Conservation (phyloP, 2,888 invertebrate genomes). For the Drosophila paranaensis region DNA sequence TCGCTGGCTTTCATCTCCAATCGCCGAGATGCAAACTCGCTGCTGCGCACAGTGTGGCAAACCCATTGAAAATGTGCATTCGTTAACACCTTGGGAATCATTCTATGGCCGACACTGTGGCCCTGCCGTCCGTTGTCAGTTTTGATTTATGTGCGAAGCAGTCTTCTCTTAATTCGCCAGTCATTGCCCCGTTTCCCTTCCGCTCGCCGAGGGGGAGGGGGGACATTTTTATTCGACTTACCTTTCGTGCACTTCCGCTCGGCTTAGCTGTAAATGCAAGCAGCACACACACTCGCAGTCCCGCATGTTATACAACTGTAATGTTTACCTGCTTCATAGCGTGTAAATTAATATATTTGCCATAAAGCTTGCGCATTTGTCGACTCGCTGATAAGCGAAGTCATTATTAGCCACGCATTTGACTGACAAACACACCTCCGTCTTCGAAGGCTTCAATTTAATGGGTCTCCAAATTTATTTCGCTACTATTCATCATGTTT, state of each 20-base stretch:
- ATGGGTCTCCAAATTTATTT: constrained; percentile 25
- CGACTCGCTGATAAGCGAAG: constrained; percentile 11
- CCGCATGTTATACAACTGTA: constrained; percentile 9
- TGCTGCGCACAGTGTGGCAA: constrained; percentile 65
- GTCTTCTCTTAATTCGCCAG: constrained; percentile 64
- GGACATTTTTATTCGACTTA: constrained; percentile 34
- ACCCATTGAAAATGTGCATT: constrained; percentile 29
- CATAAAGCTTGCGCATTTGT: background rate
- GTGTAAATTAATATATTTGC: background rate
- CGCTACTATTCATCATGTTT: constrained; percentile 45
- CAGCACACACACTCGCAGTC: constrained; percentile 6
- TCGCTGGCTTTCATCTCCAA: constrained; percentile 24
- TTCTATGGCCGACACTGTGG: constrained; percentile 11
- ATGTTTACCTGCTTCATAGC: background rate
- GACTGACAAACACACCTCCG: constrained; percentile 1
- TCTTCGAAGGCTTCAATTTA: constrained; percentile 17
- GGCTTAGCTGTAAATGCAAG: constrained; percentile 37
- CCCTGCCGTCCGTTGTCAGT: constrained; percentile 11
- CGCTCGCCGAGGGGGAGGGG: constrained; percentile 4
- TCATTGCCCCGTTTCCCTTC: constrained; percentile 67
- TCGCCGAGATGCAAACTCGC: constrained; percentile 39
- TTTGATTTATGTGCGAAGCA: constrained; percentile 72
- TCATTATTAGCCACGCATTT: constrained; percentile 12
- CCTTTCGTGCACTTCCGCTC: constrained; percentile 63
- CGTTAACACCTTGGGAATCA: background rate